A percentile compares a stretch with the other conserved stretches of the same genome.
phyloP scores from a whole-genome alignment of 1,140 invertebrate genomes.

The Atta texana region DNA sequence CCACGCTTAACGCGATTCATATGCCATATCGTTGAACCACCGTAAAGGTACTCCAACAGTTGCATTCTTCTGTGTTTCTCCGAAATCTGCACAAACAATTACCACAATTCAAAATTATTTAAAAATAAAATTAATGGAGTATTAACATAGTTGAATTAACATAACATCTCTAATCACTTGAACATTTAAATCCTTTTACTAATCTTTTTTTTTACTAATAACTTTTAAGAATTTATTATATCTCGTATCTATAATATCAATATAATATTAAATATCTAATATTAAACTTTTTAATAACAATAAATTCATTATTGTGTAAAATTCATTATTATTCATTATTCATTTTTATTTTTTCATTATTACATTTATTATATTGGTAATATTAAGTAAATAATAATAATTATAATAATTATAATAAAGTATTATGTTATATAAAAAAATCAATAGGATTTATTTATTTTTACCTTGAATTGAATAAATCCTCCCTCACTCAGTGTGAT shows the following conservation, averaged over 20 bases:
- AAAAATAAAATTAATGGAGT: not conserved
- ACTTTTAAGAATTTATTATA: slow-evolving; percentile 1
- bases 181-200: not conserved
- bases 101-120: slow-evolving; percentile 13
- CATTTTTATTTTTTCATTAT: not conserved
- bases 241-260: not conserved
- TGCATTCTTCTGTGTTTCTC: slow-evolving; percentile 95
- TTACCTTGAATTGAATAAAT: slow-evolving; percentile 91
- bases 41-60: slow-evolving; percentile 92
- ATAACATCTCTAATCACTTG: not conserved
- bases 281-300: not conserved
- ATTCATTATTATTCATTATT: too few species aligned
- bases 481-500: slow-evolving; percentile 92
- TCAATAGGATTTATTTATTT: not conserved
- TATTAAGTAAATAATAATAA: not conserved
- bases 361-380: not conserved
- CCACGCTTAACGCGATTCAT: slow-evolving; percentile 82
- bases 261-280: not conserved
- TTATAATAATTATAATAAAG: not conserved
- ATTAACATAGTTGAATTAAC: not conserved
- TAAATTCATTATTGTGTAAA: not conserved
- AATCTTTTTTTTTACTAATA: not conserved
- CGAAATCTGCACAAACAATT: slow-evolving; percentile 86
- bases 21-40: slow-evolving; percentile 90
- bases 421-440: not conserved